Base-by-base conservation (phyloP, 2,888 invertebrate genomes). In the Amphipoea oculea region DNA sequence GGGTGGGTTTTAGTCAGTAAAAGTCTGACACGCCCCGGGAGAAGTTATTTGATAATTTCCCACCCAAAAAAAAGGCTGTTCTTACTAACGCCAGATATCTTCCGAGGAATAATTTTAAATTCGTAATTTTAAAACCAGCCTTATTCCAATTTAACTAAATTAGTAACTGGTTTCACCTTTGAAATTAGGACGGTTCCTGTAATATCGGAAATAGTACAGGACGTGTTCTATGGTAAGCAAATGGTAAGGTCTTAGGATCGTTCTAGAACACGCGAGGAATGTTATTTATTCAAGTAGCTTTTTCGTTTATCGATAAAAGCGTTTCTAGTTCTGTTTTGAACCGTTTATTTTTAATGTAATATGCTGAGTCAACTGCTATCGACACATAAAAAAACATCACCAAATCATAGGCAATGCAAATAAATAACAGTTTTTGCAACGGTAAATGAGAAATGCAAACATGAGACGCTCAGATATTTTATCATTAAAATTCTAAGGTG, bases 401-500 rank as follows among this genome's bases (percentile, higher is more conserved):
- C 29, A 51, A 82, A 2, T 66, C 36, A 51, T 7, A 20, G 1
- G 17, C 45, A 17, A 54, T 63, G 29, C 62, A 68, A 29, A 2
- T 5, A 5, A 69, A 36, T 51, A 81, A 63, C 68, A 65, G 36
- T 36, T 29, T 65, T 65, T 42, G 14, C 42, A 78, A 65, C 81
- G 48, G 83, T 77, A 78, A 23, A 62, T 69, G 42, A 23, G 29
- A 36, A 69, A 69, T 51, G 57, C 51, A 54, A 62, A 62, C 29
- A 48, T 42, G 68, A 83, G 40, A 63, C 62, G 78, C 45, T 17
- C 14, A 83, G 48, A 62, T 67, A 67, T 76, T 57, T 78, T 29
- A 57, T 70, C 79, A 80, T 68, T 83, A 68, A 83, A 48, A 62
- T 83, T 68, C 54, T 29, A 11, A 62, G 17, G 4, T n/a, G 42